Base-by-base conservation (phyloP, 2,797 vertebrate genomes). In the Hydrocynus forskahlii region DNA sequence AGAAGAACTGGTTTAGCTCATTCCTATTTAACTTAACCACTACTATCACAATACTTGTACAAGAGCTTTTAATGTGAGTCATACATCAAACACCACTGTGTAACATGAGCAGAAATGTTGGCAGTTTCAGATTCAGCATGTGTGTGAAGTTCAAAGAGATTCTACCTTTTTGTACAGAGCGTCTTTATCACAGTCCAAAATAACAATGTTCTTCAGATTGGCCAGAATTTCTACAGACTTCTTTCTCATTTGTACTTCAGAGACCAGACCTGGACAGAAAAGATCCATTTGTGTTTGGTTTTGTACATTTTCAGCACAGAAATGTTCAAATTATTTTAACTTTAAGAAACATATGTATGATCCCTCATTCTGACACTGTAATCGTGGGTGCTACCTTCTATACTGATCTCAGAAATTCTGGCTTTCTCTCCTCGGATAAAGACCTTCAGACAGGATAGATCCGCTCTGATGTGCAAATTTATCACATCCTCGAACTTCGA, bases 141-240 rank as follows among this genome's bases (percentile, higher is more conserved):
- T 21, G 23, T 29, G 35, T 29, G 17, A 13, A 64, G 25, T 38
- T 17, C 63, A 7, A 64, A 6, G 14, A 29, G 19, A 17, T 23
- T 45, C 0, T 83, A 99, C 98, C 96, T 98, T 97, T 91, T 97
- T 97, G 91, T 98, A 98, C 3, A 96, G 45, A 7, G 97, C 96
- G 29, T 91, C 93, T 89, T 93, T 91, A 86, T 97, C 95, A 85
- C 96, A 97, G 94, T 99, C 96, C 59, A 98, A 78, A 88, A 99
- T 94, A 82, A 96, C 89, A 68, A 99, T 99, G 89, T 96, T 98
- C 89, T 95, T 99, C 75, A 99, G 90, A 69, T 98, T 97, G 88
- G 96, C 96, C 43, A 92, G 92, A 85, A 98, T 86, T 90, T 98
- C 95, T 81, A 95, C 96, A 66, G 93, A 92, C 78, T 93, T 89